These are phyloP conservation scores for Dendrocincla tyrannina DNA, from an alignment of 2,797 vertebrate genomes.

Conservation along the genomic window DNA sequence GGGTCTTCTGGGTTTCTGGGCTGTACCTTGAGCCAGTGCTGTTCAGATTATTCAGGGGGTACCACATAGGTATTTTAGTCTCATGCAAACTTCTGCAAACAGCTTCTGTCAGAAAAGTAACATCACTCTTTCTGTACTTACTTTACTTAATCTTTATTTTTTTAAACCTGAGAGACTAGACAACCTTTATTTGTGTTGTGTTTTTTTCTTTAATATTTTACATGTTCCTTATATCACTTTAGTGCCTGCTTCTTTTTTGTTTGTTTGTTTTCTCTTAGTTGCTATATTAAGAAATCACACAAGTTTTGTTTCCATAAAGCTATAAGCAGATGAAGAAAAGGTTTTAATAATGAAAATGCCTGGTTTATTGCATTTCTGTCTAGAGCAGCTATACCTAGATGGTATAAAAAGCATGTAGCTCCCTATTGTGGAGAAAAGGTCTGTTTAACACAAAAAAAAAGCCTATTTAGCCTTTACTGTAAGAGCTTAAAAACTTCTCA, in stretches of 20 bases:
- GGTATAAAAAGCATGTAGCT: background rate
- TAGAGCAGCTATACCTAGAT: background rate
- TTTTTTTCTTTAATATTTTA: background rate
- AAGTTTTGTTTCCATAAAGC: slow-evolving; percentile 7
- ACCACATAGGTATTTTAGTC: background rate
- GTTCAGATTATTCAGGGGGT: background rate
- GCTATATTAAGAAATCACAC: background rate
- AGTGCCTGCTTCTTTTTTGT: background rate
- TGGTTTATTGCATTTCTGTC: slow-evolving; percentile 7
- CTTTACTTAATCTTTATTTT: background rate
- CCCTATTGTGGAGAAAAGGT: background rate
- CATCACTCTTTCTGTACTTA: background rate
- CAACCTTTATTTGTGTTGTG: background rate
- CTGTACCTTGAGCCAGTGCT: background rate
- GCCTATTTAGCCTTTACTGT: background rate
- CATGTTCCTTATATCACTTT: background rate
- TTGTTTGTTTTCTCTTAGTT: background rate
- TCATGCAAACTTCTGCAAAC: background rate
- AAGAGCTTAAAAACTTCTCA: background rate
- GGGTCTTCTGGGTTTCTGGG: background rate
- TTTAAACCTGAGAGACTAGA: background rate
- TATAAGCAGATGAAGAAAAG: background rate
- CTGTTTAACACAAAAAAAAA: background rate
- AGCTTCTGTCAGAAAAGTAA: background rate
- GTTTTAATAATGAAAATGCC: slow-evolving; percentile 21